Conservation (phyloP, 1,140 invertebrate genomes). For the Chelonus insularis region DNA sequence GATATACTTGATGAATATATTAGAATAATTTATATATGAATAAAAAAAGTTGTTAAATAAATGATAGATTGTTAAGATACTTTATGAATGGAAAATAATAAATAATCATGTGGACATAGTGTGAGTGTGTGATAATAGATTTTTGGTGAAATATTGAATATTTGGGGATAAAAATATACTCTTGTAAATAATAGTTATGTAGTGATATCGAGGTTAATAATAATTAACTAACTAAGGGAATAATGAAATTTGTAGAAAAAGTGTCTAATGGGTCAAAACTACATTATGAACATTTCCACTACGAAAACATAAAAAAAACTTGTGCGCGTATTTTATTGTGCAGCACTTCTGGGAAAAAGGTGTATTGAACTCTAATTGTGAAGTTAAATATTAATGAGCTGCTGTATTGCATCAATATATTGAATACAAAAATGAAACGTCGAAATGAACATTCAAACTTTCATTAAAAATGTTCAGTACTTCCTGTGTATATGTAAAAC, state of each 20-base stretch:
- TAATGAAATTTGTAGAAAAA: slow-evolving; percentile 34
- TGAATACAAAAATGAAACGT: background rate
- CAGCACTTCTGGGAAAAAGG: slow-evolving; percentile 12
- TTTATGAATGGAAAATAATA: background rate
- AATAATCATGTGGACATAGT: background rate
- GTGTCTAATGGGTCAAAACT: slow-evolving; percentile 25
- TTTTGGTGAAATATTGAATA: slow-evolving; percentile 23
- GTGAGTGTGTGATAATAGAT: background rate
- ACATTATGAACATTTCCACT: too few species aligned
- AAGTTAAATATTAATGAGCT: too few species aligned
- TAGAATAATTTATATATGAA: slow-evolving; percentile 17
- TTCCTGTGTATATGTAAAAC: slow-evolving; percentile 35
- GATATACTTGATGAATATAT: too few species aligned
- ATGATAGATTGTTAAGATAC: slow-evolving; percentile 1
- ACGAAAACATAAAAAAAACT: slow-evolving; percentile 25
- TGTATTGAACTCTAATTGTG: too few species aligned
- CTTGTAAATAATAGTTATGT: slow-evolving; percentile 3
- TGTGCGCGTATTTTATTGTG: slow-evolving; percentile 40
- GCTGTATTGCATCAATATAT: background rate
- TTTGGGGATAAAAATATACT: slow-evolving; percentile 27
- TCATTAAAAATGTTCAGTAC: slow-evolving; percentile 19
- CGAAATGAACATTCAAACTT: background rate
- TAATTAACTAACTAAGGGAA: too few species aligned
- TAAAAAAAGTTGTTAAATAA: slow-evolving; percentile 9
- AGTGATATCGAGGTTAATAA: too few species aligned